These are phyloP conservation scores for Orchesella flavescens DNA, from an alignment of 2,888 invertebrate genomes.

Conservation along the genomic window DNA sequence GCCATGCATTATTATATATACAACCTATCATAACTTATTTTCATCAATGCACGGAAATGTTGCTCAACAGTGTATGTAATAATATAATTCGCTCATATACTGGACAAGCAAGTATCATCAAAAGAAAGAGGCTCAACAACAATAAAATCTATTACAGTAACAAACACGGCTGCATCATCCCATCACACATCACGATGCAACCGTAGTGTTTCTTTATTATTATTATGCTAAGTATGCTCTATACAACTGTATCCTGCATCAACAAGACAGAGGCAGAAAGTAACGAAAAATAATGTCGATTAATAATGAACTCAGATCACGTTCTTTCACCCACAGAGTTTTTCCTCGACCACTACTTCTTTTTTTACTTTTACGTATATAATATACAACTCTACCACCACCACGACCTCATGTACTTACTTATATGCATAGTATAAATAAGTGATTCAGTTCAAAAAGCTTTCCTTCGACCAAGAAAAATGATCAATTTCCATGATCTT, in stretches of 20 bases:
- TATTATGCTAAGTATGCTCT: slow-evolving; percentile 38
- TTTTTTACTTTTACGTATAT: slow-evolving; percentile 17
- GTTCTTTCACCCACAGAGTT: slow-evolving; percentile 55
- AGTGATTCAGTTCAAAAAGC: slow-evolving; percentile 8
- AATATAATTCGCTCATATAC: not conserved
- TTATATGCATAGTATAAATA: slow-evolving; percentile 23
- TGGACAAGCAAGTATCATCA: slow-evolving; percentile 9
- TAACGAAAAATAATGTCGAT: slow-evolving; percentile 42
- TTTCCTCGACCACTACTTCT: slow-evolving; percentile 6
- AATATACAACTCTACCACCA: not conserved
- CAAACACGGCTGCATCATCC: not conserved
- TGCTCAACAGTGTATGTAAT: slow-evolving; percentile 6
- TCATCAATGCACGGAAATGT: slow-evolving; percentile 42
- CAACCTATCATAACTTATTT: slow-evolving; percentile 41
- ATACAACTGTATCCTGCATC: not conserved
- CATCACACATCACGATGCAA: slow-evolving; percentile 21
- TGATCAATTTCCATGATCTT: slow-evolving; percentile 64
- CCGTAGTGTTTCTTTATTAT: not conserved
- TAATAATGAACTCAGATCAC: slow-evolving; percentile 60
- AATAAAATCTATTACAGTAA: not conserved
- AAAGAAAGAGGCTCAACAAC: slow-evolving; percentile 5
- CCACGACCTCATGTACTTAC: slow-evolving; percentile 24
- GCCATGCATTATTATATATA: not conserved
- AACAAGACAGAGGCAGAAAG: not conserved
- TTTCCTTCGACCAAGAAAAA: slow-evolving; percentile 27